Conservation (phyloP, 2,113 vertebrate genomes). For the Eupsittula cactorum region DNA sequence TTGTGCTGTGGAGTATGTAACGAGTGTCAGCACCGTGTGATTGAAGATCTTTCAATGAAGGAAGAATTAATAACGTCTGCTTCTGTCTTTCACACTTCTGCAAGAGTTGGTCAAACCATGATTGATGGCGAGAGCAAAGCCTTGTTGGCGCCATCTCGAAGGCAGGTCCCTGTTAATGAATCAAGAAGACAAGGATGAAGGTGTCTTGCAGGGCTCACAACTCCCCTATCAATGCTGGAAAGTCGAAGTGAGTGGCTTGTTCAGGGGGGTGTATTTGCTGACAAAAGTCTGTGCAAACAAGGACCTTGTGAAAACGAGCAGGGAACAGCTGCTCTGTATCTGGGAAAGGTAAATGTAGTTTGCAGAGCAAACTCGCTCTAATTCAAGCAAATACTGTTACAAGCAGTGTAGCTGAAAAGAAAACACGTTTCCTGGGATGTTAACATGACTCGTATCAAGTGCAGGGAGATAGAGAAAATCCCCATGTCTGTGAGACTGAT, state of each 20-base stretch:
- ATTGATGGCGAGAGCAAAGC: constrained; percentile 66
- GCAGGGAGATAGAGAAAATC: neutral
- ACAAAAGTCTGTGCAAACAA: constrained; percentile 78
- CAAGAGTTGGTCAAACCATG: neutral
- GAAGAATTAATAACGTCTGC: constrained; percentile 19
- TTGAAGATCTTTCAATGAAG: constrained; percentile 2
- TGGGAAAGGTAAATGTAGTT: constrained; percentile 67
- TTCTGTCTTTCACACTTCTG: constrained; percentile 41
- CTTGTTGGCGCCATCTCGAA: constrained; percentile 61
- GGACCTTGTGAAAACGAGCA: constrained; percentile 43
- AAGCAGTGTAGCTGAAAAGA: constrained; percentile 63
- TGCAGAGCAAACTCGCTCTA: constrained; percentile 79
- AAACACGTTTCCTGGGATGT: constrained; percentile 61
- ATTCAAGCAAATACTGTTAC: constrained; percentile 78
- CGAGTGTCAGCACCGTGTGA: neutral
- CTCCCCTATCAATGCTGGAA: constrained; percentile 28
- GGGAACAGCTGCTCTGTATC: constrained; percentile 76
- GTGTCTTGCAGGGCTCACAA: constrained; percentile 41
- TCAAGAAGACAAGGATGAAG: constrained; percentile 34
- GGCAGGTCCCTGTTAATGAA: constrained; percentile 13
- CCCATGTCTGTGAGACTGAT: neutral
- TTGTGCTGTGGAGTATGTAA: neutral
- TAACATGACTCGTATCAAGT: neutral
- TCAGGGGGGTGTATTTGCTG: constrained; percentile 73
- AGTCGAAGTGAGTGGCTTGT: constrained; percentile 50